Evolutionary conservation across 2,888 invertebrate genomes (phyloP), one percentile per base, ranked within the genome.

Genomic region (Melanostoma mellinum): DNA sequence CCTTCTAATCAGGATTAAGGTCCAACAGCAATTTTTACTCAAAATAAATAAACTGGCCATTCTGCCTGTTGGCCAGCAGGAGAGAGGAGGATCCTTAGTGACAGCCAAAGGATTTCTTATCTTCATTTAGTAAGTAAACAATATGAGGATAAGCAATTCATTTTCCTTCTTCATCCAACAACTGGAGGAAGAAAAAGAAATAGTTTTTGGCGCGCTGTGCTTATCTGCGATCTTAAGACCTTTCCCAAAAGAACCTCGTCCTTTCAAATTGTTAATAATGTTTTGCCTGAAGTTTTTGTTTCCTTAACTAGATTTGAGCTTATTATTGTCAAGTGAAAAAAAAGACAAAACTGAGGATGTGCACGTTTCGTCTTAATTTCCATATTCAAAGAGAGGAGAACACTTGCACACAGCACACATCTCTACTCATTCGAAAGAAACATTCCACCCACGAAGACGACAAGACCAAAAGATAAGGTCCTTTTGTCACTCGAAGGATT

Each of bases 261-360:
- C 56, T 67, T 82, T 68, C 33, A 78, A 9, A 52, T 6, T 69
- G 68, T 73, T 78, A 82, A 74, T 84, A 79, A 84, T 84, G 84
- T 84, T 84, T 84, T 84, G 79, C 74, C 79, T 75, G 79, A 84
- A 84, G 79, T 69, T 84, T 84, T 84, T 84, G 84, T 84, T 75
- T 75, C 48, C 33, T 67, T 84, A 84, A 84, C 84, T 79, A 84
- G 84, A 84, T 84, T 84, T 78, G 75, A 84, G 79, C 84, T 84
- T 84, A 75, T 38, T 73, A 56, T 71, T 69, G 71, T 81, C 81
- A 76, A 55, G 46, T 55, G 52, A 68, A 33, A n/a, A 42, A 42
- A 32, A 46, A n/a, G 32, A 60, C 36, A 55, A 20, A 3, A 20
- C 30, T 48, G 10, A 68, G 42, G 78, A 60, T 52, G 58, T 72